Evolutionary conservation across 2,888 invertebrate species (phyloP), one percentile per base, ranked within the genome.

Genomic region (Rambutsinella grinnellia): DNA sequence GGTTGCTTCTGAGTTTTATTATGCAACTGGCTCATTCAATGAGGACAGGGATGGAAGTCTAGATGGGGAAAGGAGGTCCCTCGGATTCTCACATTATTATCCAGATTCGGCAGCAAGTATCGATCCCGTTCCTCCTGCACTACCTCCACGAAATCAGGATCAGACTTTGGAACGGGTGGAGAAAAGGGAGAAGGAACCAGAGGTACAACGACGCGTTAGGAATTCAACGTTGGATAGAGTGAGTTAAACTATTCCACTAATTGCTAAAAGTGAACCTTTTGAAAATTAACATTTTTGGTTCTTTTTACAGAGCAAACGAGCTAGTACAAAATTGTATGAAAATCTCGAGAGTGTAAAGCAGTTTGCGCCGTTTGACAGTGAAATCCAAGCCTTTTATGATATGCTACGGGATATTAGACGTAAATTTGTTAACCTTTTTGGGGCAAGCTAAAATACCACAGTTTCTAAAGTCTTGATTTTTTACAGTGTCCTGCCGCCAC

Each of bases 401-500:
- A 94, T 94, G 93, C 92, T 95, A 2, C 91, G 92, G 80, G 90
- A 92, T 81, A 89, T 95, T 36, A 89, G 95, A 89, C 91, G 93
- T 93, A 87, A 88, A 90, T n/a, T n/a, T n/a, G n/a, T n/a, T n/a
- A n/a, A n/a, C n/a, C n/a, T n/a, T n/a, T n/a, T n/a, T n/a, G n/a
- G n/a, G n/a, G n/a, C n/a, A n/a, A n/a, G n/a, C n/a, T n/a, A n/a
- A n/a, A n/a, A n/a, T n/a, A n/a, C n/a, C n/a, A 51, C 21, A 47
- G 61, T 54, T 21, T 21, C n/a, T 46, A 17, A 49, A 65, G 47
- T 71, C 17, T 19, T 13, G 27, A 56, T 66, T 21, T 56, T 66
- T 17, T 63, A 63, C 28, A 90, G 93, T 89, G 87, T 91, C 91
- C 84, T 96, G 93, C 87, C 89, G 90, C 0, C 90, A 92, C 85